Evolutionary conservation across 2,797 vertebrate species (phyloP).

Genomic region (Podargus strigoides): DNA sequence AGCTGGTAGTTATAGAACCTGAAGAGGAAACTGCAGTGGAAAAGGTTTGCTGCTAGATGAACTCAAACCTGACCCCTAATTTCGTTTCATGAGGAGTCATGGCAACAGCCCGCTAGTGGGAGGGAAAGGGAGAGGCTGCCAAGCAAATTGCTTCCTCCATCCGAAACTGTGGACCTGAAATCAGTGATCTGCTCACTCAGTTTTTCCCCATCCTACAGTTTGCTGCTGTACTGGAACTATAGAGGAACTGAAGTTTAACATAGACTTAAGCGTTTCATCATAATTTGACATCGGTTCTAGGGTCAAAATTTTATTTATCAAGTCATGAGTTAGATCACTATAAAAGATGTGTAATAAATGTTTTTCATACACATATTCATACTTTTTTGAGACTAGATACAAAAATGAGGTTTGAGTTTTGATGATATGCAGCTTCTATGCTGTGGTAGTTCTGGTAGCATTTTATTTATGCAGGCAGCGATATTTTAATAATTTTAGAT

Average conservation of each 20-base stretch:
- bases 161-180: neutral
- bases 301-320: neutral
- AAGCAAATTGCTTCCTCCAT: neutral
- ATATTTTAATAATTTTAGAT: neutral
- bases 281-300: neutral
- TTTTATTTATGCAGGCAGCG: neutral
- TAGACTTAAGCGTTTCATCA: neutral
- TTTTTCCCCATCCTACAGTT: neutral
- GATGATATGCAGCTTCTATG: neutral
- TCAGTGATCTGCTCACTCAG: neutral
- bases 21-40: neutral
- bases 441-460: neutral
- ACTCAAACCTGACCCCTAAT: slow-evolving; percentile 53
- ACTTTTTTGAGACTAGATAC: neutral
- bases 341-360: neutral
- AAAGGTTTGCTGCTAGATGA: slow-evolving; percentile 42
- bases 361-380: neutral
- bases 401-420: neutral
- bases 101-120: slow-evolving; percentile 24
- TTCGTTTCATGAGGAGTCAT: slow-evolving; percentile 46
- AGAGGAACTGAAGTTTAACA: neutral
- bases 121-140: neutral
- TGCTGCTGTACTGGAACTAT: neutral
- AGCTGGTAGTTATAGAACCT: neutral
- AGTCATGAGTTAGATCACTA: neutral